phyloP scores from a whole-genome alignment of 2,888 invertebrate species.

The Lamproptera curius region DNA sequence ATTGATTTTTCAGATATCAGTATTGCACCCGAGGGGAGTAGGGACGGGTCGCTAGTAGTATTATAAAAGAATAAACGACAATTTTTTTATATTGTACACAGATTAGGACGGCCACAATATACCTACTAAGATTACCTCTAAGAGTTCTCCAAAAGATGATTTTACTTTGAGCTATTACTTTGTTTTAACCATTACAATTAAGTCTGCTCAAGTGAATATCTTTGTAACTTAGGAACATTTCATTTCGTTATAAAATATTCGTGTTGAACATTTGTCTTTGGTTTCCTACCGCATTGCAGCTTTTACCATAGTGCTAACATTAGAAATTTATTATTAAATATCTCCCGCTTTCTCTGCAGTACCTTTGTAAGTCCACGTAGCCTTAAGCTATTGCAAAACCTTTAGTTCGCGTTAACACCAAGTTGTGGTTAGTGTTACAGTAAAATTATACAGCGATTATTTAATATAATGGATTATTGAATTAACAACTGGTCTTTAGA shows the following conservation, averaged over 20 bases:
- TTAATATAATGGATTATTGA: not conserved
- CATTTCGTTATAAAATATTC: slow-evolving; percentile 2
- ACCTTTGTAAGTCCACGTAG: slow-evolving; percentile 1
- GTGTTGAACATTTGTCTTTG: slow-evolving; percentile 4
- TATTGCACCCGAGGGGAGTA: too few relatives aligned
- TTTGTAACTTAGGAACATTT: not conserved
- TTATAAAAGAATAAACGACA: too few relatives aligned
- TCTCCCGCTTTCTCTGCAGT: slow-evolving; percentile 14
- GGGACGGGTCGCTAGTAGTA: too few relatives aligned
- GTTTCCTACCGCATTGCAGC: not conserved
- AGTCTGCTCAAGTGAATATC: not conserved
- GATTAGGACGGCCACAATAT: too few relatives aligned
- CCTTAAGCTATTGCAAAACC: slow-evolving; percentile 11
- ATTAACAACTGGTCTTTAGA: too few relatives aligned
- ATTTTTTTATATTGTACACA: too few relatives aligned
- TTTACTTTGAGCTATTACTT: not conserved
- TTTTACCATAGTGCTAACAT: slow-evolving; percentile 1
- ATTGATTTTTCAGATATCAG: too few relatives aligned
- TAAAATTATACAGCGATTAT: slow-evolving; percentile 9
- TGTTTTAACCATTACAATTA: not conserved
- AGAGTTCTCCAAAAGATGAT: too few relatives aligned
- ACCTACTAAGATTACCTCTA: too few relatives aligned
- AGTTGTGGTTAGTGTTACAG: slow-evolving; percentile 2
- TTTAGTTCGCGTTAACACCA: slow-evolving; percentile 6
- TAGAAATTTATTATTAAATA: slow-evolving; percentile 15